phyloP scores from a whole-genome alignment of 2,797 vertebrate species.

The Jordanella pulchra region DNA sequence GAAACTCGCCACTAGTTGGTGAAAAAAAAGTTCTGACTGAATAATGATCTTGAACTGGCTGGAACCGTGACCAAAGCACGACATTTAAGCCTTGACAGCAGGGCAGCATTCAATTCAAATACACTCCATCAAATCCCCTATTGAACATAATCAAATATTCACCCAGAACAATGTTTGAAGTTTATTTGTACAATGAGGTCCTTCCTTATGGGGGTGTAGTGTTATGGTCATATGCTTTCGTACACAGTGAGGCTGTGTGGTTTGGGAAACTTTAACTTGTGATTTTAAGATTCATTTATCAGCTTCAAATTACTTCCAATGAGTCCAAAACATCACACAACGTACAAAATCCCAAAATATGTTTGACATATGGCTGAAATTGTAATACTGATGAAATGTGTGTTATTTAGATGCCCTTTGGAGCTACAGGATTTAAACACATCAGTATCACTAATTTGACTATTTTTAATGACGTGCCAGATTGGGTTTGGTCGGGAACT shows the following conservation, averaged over 20 bases:
- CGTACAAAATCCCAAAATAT: background rate
- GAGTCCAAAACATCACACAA: background rate
- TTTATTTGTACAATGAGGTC: no score
- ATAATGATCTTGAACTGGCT: background rate
- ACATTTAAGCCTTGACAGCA: background rate
- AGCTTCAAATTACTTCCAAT: background rate
- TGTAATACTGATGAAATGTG: conserved; percentile 1
- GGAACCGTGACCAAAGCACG: background rate
- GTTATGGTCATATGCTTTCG: background rate
- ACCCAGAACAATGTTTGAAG: background rate
- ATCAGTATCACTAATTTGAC: background rate
- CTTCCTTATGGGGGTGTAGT: background rate
- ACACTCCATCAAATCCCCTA: background rate
- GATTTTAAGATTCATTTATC: background rate
- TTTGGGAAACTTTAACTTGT: background rate
- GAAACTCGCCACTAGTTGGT: no score
- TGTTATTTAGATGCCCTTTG: conserved; percentile 5
- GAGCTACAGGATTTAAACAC: background rate
- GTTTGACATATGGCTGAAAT: background rate
- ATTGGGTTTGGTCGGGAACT: background rate
- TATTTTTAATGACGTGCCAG: background rate
- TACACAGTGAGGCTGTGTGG: background rate
- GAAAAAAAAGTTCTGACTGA: background rate
- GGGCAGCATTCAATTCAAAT: background rate
- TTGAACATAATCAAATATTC: background rate